These are phyloP conservation scores for Crocodylus rhombifer DNA, from an alignment of 2,797 vertebrate species.

Conservation along the genomic window DNA sequence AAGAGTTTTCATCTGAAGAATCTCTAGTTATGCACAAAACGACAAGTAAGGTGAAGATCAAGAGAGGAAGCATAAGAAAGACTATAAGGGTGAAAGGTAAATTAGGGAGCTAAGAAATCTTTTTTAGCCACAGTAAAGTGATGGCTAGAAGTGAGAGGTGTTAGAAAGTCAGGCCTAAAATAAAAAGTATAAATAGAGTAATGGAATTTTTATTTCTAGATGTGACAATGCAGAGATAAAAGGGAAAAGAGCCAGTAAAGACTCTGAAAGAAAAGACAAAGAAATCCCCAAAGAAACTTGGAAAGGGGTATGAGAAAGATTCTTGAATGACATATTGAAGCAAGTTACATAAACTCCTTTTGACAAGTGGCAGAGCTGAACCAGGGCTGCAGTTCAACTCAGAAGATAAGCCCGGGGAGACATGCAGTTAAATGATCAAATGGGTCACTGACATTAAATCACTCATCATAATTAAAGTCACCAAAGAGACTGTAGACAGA, in stretches of 20 bases:
- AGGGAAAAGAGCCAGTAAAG: neutral
- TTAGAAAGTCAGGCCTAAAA: neutral
- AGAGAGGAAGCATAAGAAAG: neutral
- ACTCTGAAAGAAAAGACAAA: neutral
- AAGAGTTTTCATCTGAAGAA: neutral
- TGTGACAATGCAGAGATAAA: neutral
- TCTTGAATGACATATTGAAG: too few relatives aligned
- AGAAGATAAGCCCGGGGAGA: too few relatives aligned
- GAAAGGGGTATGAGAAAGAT: neutral
- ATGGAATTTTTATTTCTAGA: neutral
- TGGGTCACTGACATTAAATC: too few relatives aligned
- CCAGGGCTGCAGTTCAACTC: too few relatives aligned
- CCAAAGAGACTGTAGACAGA: too few relatives aligned
- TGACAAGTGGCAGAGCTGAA: too few relatives aligned
- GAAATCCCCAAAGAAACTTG: neutral
- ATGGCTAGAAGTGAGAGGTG: neutral
- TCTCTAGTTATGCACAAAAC: neutral
- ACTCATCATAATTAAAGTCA: too few relatives aligned
- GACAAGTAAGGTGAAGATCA: neutral
- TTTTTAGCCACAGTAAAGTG: neutral
- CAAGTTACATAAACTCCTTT: too few relatives aligned
- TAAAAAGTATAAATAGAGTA: neutral
- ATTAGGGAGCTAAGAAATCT: neutral
- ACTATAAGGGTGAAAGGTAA: neutral
- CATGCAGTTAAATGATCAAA: too few relatives aligned